Evolutionary conservation across 2,113 vertebrate genomes (phyloP).

Genomic region (Regulus satrapa): DNA sequence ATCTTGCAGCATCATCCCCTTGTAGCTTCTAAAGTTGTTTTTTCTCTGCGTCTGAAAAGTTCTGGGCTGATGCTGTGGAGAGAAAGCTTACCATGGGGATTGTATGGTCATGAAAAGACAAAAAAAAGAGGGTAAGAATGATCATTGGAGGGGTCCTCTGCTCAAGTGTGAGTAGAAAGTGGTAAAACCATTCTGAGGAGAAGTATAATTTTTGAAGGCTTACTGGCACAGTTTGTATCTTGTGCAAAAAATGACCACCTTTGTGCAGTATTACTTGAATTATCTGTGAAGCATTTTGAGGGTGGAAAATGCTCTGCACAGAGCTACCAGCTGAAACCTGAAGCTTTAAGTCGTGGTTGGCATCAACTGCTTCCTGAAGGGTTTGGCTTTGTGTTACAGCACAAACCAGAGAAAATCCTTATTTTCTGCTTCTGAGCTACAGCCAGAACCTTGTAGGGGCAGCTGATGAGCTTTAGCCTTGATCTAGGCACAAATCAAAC

Average conservation of each 20-base stretch:
- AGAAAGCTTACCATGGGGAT: neutral
- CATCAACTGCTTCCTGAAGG: neutral
- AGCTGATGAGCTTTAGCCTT: neutral
- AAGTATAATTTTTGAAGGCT: neutral
- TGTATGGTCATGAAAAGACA: fast-evolving
- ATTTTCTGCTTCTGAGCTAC: neutral
- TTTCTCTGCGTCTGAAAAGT: neutral
- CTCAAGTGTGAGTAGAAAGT: neutral
- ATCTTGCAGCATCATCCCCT: neutral
- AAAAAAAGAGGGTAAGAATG: neutral
- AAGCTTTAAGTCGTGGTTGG: neutral
- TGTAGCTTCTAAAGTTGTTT: neutral
- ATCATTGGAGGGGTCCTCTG: neutral
- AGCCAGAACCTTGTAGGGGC: neutral
- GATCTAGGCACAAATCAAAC: neutral
- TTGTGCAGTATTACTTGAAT: neutral
- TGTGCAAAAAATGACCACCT: neutral
- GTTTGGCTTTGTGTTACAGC: neutral
- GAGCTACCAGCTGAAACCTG: neutral
- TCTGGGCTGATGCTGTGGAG: neutral
- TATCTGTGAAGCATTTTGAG: neutral
- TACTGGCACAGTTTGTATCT: neutral
- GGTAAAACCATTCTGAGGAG: neutral
- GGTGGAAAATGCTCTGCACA: neutral
- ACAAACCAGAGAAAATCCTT: neutral